These are phyloP conservation scores for Alca torda DNA, from an alignment of 2,797 vertebrate genomes.

Conservation along the genomic window DNA sequence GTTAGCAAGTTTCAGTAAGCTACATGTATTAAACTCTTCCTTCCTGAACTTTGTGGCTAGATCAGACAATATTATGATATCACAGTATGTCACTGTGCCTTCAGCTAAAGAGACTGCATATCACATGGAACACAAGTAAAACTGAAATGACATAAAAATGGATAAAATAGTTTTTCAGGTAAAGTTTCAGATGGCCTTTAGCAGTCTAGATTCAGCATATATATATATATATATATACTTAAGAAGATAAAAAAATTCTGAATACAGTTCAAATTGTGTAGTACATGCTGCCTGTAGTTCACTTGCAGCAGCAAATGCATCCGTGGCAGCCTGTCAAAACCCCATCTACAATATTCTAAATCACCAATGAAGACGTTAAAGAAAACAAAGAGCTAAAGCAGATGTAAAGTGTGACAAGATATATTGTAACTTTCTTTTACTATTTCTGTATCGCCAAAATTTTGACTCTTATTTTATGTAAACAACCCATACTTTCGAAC, in stretches of 20 bases:
- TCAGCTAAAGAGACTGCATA: conserved; percentile 8
- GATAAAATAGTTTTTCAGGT: conserved; percentile 41
- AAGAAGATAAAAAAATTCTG: conserved; percentile 14
- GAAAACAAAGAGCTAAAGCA: conserved; percentile 32
- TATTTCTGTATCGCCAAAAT: background rate
- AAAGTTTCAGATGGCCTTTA: conserved; percentile 47
- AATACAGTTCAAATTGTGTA: conserved; percentile 22
- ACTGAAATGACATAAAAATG: conserved; percentile 18
- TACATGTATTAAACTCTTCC: background rate
- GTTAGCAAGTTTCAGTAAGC: background rate
- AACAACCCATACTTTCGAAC: background rate
- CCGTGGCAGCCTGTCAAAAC: conserved; percentile 25
- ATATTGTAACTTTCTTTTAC: background rate
- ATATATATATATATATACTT: background rate
- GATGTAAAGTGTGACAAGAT: conserved; percentile 7
- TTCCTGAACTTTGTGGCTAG: background rate
- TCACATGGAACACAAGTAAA: conserved; percentile 31
- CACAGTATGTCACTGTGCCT: background rate
- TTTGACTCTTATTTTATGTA: background rate
- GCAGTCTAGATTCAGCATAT: conserved; percentile 20
- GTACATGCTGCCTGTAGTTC: conserved; percentile 12
- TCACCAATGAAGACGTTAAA: background rate
- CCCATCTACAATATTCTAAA: background rate
- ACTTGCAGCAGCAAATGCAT: conserved; percentile 17
- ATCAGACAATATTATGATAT: background rate